Evolutionary conservation across 2,888 invertebrate species (phyloP).

Genomic region (Heliconius charithonia): DNA sequence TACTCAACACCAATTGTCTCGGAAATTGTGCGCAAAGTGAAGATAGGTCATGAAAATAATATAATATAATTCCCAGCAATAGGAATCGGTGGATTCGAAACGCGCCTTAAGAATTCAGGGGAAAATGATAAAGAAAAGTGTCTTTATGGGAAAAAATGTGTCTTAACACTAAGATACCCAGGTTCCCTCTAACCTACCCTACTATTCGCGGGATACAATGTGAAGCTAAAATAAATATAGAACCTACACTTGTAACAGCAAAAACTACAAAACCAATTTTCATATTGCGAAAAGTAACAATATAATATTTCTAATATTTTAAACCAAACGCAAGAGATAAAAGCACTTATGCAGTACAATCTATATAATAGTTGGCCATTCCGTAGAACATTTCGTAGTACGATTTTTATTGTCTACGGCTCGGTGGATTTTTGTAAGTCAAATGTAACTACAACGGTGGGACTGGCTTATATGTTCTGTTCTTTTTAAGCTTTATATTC

Average conservation of each 20-base stretch:
- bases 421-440: conserved; percentile 22
- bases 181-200: not conserved
- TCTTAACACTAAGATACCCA: not conserved
- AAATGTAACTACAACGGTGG: conserved; percentile 24
- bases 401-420: conserved; percentile 18
- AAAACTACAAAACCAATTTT: not conserved
- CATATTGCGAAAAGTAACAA: not conserved
- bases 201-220: not conserved
- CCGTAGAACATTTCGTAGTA: conserved; percentile 10
- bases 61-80: too few relatives aligned
- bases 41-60: too few relatives aligned
- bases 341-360: conserved; percentile 20
- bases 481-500: not conserved
- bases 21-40: too few relatives aligned
- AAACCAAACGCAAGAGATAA: conserved; percentile 21
- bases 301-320: conserved; percentile 14
- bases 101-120: too few relatives aligned
- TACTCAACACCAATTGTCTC: too few relatives aligned
- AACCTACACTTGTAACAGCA: not conserved
- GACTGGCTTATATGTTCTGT: conserved; percentile 12
- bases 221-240: not conserved
- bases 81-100: too few relatives aligned
- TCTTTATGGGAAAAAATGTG: not conserved
- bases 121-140: too few relatives aligned
- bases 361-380: conserved; percentile 25